phyloP scores from a whole-genome alignment of 2,888 invertebrate species.

The Andrena chrysosceles region DNA sequence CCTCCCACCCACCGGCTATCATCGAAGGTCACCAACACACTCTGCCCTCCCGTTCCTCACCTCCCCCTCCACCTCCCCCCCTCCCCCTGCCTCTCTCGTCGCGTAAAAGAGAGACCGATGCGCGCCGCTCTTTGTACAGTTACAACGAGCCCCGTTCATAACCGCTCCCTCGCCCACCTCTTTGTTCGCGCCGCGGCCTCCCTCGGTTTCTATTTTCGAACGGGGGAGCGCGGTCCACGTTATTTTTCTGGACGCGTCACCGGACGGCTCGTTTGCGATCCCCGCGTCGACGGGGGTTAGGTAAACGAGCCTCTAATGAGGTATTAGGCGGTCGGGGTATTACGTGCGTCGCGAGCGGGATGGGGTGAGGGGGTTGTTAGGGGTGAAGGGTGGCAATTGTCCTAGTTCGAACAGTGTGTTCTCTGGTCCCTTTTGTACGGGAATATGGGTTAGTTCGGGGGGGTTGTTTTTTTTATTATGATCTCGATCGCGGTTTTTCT shows the following conservation, averaged over 20 bases:
- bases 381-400: no score
- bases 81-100: slow-evolving; percentile 43
- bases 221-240: neutral
- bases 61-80: slow-evolving; percentile 5
- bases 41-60: slow-evolving; percentile 49
- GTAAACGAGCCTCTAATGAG: neutral
- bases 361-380: no score
- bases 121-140: slow-evolving; percentile 46
- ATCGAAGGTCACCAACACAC: slow-evolving; percentile 83
- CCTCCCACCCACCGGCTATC: slow-evolving; percentile 67
- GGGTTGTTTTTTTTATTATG: no score
- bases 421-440: no score
- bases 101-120: slow-evolving; percentile 47
- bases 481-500: no score
- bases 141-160: slow-evolving; percentile 45
- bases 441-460: no score
- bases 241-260: neutral
- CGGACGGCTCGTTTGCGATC: slow-evolving; percentile 2
- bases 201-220: slow-evolving; percentile 37
- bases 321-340: neutral
- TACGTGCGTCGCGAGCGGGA: neutral
- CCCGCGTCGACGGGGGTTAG: neutral
- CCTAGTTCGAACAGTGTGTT: no score
- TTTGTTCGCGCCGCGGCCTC: slow-evolving; percentile 28
- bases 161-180: slow-evolving; percentile 38